Evolutionary conservation across 2,113 vertebrate genomes (phyloP), one percentile per base, ranked within the genome.

Genomic region (Strigops habroptila): DNA sequence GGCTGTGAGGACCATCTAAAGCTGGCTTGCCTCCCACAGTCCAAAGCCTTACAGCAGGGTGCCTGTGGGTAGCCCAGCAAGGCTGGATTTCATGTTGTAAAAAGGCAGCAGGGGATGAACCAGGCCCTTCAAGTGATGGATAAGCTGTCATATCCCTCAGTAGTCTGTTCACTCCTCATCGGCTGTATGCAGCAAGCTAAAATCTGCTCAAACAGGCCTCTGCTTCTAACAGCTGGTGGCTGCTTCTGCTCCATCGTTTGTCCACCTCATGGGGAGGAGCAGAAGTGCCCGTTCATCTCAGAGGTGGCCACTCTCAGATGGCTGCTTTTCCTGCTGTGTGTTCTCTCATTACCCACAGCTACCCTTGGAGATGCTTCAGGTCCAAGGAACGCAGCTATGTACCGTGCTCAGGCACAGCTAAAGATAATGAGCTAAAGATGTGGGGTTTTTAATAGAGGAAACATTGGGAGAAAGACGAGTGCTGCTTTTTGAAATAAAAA

Each of bases 141-240:
- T 79, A 95, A 95, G 46, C 79, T 97, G 91, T 92, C 87, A 70
- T 12, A 83, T 39, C 76, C 79, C 85, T 88, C 92, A 77, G 82
- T 37, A 80, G 77, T 77, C 71, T 23, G 59, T 75, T 94, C 1
- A 3, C 9, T 77, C 46, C 79, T 77, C 64, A 14, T 25, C 0
- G 1, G 30, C 33, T 1, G 0, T 31, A 79, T 16, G 31, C 37
- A 79, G 81, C 39, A 89, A 87, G 41, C 14, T 73, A 63, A 91
- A 94, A 65, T 31, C 51, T 64, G 43, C 55, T 78, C 73, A 46
- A 87, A 78, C 10, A 83, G 60, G 30, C 13, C 37, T 31, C 2
- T 25, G 73, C 19, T 59, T 71, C 76, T 70, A 63, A 68, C 35
- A 80, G 67, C 51, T 80, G 24, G 16, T 41, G n/a, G 33, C 22